Evolutionary conservation across 2,888 invertebrate species (phyloP), one percentile per base, ranked within the genome.

Genomic region (Aspidiotus rigidus): DNA sequence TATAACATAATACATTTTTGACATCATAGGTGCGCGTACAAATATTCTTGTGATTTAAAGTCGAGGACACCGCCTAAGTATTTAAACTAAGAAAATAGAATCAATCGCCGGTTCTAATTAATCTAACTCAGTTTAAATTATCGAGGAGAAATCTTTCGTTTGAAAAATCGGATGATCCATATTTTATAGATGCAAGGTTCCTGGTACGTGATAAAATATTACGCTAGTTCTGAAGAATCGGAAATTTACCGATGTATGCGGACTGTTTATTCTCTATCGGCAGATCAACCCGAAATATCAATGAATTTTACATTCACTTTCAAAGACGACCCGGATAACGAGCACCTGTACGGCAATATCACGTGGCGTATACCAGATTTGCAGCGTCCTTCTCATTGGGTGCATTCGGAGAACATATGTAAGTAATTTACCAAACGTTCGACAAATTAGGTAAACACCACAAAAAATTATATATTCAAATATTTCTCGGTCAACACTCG

Each of bases 301-400:
- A 91, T 93, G 91, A 90, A 91, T 79, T 90, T 92, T 78, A 90
- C 89, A 1, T 93, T 91, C 77, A 88, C 88, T 69, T 93, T 88
- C 75, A 86, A 86, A 0, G 90, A 92, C 76, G 92, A 92, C 79
- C 91, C 92, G 0, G 79, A 87, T 7, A 86, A 88, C 40, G 91
- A 92, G 77, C 84, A 84, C 71, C 82, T 92, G 8, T 81, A 86
- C 57, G 92, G 92, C 0, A 93, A 92, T 77, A 91, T 93, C 73
- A 92, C 92, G 0, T 93, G 91, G 91, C 82, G 83, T 74, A 86
- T 92, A 71, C 88, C 88, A 0, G 86, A 89, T 74, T 79, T 85
- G 64, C 82, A 81, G 67, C 81, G 85, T 69, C 90, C 90, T 0
- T 89, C 89, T 0, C 92, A 93, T 76, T 93, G 92, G 92, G 84